Base-by-base conservation (phyloP, 2,888 invertebrate genomes). In the Drosophila hamatofila region DNA sequence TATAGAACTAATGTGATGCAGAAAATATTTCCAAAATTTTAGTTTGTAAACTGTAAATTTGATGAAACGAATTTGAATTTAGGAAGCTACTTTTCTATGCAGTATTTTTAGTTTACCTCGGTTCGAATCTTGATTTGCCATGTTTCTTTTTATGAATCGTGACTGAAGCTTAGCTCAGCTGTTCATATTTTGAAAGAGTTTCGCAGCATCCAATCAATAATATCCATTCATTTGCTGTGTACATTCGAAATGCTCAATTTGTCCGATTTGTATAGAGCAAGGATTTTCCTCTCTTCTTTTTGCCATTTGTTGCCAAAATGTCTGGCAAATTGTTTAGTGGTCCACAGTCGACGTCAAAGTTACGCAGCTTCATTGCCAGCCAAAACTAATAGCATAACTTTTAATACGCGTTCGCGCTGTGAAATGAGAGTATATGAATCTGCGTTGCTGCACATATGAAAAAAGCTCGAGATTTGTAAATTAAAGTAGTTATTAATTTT, bases 351-450 rank as follows among this genome's bases (percentile, higher is more conserved):
- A 56, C 72, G 74, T 55, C 80, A 61, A 66, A 72, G 72, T 72
- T 77, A 77, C 72, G 75, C 76, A 85, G 78, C 30, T 68, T 75
- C 80, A 72, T 68, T 68, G 80, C 71, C 54, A 61, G 77, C 74
- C 81, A 86, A 81, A 89, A 79, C 78, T 75, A 81, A 86, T 76
- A 88, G 87, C 78, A 72, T 63, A 78, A 76, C 73, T 76, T 86
- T 86, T 46, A 54, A 35, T 35, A 23, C 23, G 5, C 23, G 21
- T 16, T 37, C 9, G 16, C 5, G 23, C 27, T 12, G 49, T 14
- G 3, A 3, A 14, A 3, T 2, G 30, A 14, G 14, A 8, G 14
- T 21, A 49, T 49, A 49, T 49, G 14, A 16, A 21, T 12, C 7
- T 3, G 49, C n/a, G 2, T 12, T n/a, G 48, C 21, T 12, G 3